These are phyloP conservation scores for Gymnogyps californianus DNA, from an alignment of 2,113 vertebrate genomes.

Conservation along the genomic window DNA sequence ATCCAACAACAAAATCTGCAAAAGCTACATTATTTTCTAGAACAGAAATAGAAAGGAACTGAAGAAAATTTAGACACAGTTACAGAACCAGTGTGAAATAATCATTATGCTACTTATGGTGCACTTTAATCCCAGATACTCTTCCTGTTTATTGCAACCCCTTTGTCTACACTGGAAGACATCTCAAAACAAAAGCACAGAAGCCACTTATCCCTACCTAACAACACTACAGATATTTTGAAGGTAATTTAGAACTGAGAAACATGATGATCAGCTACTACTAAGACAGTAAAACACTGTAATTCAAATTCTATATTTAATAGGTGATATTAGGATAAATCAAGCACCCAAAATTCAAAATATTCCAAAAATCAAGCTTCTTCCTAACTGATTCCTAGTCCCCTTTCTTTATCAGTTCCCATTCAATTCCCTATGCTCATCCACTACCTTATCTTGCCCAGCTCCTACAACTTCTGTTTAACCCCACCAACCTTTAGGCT, in stretches of 20 bases:
- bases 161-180: background rate
- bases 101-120: background rate
- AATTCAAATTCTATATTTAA: background rate
- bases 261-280: background rate
- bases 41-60: background rate
- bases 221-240: background rate
- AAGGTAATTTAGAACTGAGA: background rate
- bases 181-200: background rate
- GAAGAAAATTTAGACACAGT: background rate
- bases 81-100: background rate
- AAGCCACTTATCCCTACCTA: background rate
- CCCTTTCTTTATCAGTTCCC: background rate
- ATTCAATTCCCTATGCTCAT: background rate
- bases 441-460: background rate
- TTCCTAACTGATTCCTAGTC: background rate
- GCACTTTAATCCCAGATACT: background rate
- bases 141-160: background rate
- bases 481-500: background rate
- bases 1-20: background rate
- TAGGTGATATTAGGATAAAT: background rate
- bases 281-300: background rate
- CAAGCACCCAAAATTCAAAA: background rate
- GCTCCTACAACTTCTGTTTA: background rate
- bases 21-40: background rate
- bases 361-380: background rate